Evolutionary conservation across 2,888 invertebrate genomes (phyloP).

Genomic region (Tetranychus truncatus): DNA sequence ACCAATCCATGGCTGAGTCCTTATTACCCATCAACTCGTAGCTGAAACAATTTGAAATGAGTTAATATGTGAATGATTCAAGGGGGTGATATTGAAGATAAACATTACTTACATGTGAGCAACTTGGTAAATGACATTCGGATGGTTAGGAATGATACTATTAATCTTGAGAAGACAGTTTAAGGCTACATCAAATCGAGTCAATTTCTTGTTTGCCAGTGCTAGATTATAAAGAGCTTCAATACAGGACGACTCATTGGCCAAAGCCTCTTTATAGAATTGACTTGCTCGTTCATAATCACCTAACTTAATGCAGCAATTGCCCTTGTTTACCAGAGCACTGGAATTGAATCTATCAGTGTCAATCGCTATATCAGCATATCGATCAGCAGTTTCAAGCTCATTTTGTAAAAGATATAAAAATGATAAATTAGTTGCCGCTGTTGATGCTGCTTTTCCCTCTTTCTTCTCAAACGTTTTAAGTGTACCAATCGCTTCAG

Average conservation of each 20-base stretch:
- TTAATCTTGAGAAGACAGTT: conserved; percentile 61
- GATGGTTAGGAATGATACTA: conserved; percentile 48
- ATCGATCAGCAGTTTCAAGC: conserved; percentile 53
- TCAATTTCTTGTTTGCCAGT: conserved; percentile 48
- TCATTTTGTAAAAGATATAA: conserved; percentile 63
- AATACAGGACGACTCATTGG: conserved; percentile 58
- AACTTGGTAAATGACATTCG: conserved; percentile 57
- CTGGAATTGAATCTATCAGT: conserved; percentile 58
- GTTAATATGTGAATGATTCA: background rate
- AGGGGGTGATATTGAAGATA: background rate
- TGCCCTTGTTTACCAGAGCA: conserved; percentile 66
- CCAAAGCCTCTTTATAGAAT: conserved; percentile 53
- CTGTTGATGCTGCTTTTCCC: conserved; percentile 57
- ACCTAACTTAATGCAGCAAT: conserved; percentile 50
- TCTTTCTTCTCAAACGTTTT: conserved; percentile 62
- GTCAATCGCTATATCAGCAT: conserved; percentile 51
- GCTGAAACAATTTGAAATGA: conserved; percentile 28
- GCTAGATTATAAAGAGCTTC: conserved; percentile 67
- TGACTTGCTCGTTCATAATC: conserved; percentile 51
- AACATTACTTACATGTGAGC: conserved; percentile 42
- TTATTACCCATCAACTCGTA: conserved; percentile 46
- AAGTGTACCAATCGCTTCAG: conserved; percentile 58
- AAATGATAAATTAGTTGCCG: conserved; percentile 66
- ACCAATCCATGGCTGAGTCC: conserved; percentile 40
- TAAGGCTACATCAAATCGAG: conserved; percentile 52